Evolutionary conservation across 2,797 vertebrate genomes (phyloP), one percentile per base, ranked within the genome.

Genomic region (Sebastes matsubarae): DNA sequence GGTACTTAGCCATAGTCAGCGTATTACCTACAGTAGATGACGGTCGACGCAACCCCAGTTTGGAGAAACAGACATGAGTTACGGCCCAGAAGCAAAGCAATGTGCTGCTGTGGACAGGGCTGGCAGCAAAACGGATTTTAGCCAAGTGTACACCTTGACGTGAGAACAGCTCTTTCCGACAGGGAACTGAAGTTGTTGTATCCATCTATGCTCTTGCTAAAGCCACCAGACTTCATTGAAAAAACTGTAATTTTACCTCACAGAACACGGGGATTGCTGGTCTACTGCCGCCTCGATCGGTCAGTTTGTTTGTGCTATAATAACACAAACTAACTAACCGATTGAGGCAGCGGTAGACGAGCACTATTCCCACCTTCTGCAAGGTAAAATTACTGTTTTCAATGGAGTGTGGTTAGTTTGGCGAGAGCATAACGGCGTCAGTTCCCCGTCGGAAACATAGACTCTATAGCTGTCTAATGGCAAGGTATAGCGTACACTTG

Each of bases 251-350:
- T 52, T 52, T 52, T 52, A 52, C 46, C 18, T 52, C 46, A 0
- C 46, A 52, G 46, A 52, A 20, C 46, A 8, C 8, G 1, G 18
- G 18, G 18, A 52, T 52, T 52, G 46, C 46, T 50, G 46, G 8
- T 52, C 46, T 52, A 52, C 46, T 0, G 46, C 0, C 0, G 18
- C 46, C 46, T 50, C 8, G 18, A 20, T 50, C 0, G 0, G 46
- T 50, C 8, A 50, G 18, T 20, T 50, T 50, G 46, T 50, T 20
- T 50, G 0, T 50, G 46, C 46, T 52, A 52, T 9, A 18, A 46
- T 46, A 46, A 46, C 42, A 46, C 42, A 46, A 46, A 46, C 16
- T 16, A 18, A 46, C 16, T 18, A 46, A 46, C 46, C 0, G 18
- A 52, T 52, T 0, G 18, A 52, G 18, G 0, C 18, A n/a, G 46